Evolutionary conservation across 2,888 invertebrate species (phyloP), one percentile per base, ranked within the genome.

Genomic region (Chrysolina americana): DNA sequence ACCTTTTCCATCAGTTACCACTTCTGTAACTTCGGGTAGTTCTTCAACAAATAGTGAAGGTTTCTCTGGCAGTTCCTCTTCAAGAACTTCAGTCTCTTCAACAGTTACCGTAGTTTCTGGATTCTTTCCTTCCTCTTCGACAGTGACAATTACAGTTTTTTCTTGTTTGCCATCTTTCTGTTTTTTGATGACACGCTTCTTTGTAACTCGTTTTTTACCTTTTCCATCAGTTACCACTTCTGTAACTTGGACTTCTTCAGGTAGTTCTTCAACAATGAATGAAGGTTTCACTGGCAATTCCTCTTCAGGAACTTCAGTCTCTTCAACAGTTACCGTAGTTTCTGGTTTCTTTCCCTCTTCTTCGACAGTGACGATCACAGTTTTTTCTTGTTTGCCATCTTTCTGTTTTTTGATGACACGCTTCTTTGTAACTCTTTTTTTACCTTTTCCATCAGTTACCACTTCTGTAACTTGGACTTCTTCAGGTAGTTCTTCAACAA

Each of bases 151-250:
- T 83, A 89, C 88, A 0, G 89, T 87, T 80, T 74, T 85, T 79
- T 90, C 89, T 53, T 88, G 85, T 80, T 86, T 87, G 56, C 85
- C 81, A 66, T 86, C 89, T 1, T 86, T 82, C 41, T 88, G 85
- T 65, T 87, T 89, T 65, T 87, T 89, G n/a, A 87, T 85, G 28
- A 86, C 85, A 70, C 87, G 81, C 81, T 72, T 83, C 70, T 80
- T 85, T 21, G 76, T 75, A 19, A 81, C 59, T 66, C 79, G 81
- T 74, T 78, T 82, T 8, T 36, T 36, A 0, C 8, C 8, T 8
- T 8, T 36, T 36, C 8, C 36, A 8, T 73, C 80, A 81, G 81
- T 78, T 23, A 79, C 71, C 2, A 78, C 74, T 76, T 82, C 77
- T 36, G 73, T 85, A 85, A 89, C 76, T 23, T 79, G 73, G 17